These are phyloP conservation scores for Petrocephalus sullivani DNA, from an alignment of 2,797 vertebrate species.

Conservation along the genomic window DNA sequence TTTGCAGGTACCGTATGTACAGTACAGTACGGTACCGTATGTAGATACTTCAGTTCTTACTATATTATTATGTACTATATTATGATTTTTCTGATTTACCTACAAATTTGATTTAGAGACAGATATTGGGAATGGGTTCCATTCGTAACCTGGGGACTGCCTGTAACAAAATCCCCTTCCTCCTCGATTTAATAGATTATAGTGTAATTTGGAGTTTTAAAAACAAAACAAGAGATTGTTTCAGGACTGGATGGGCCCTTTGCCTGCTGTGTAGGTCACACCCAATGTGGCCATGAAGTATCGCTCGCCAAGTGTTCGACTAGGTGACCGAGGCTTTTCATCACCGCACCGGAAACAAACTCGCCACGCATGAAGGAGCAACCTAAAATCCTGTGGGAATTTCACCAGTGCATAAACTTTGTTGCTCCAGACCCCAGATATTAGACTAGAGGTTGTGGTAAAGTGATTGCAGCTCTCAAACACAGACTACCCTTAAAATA, in stretches of 20 bases:
- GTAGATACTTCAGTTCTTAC: not conserved
- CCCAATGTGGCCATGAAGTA: constrained; percentile 63
- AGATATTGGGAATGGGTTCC: not conserved
- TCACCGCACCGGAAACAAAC: constrained; percentile 42
- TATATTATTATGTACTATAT: not conserved
- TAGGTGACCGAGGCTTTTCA: constrained; percentile 36
- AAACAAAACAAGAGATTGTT: constrained; percentile 27
- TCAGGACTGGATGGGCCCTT: constrained; percentile 54
- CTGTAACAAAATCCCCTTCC: constrained; percentile 52
- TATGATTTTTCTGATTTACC: not conserved
- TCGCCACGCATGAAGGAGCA: constrained; percentile 53
- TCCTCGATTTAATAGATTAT: constrained; percentile 49
- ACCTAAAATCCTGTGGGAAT: constrained; percentile 56
- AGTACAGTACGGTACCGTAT: not conserved
- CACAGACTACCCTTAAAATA: constrained; percentile 60
- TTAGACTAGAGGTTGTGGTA: constrained; percentile 16
- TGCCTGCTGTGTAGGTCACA: constrained; percentile 51
- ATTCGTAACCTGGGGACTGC: not conserved
- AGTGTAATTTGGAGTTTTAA: constrained; percentile 26
- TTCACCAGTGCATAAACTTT: constrained; percentile 33
- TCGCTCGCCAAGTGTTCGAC: constrained; percentile 44
- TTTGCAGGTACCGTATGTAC: not conserved
- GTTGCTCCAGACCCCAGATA: constrained; percentile 23
- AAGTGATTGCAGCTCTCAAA: constrained; percentile 53
- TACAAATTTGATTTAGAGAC: not conserved